A percentile compares a stretch with the other conserved stretches of the same genome.
These are phyloP conservation scores for Emmelina monodactyla DNA, from an alignment of 2,888 invertebrate genomes.

Conservation along the genomic window DNA sequence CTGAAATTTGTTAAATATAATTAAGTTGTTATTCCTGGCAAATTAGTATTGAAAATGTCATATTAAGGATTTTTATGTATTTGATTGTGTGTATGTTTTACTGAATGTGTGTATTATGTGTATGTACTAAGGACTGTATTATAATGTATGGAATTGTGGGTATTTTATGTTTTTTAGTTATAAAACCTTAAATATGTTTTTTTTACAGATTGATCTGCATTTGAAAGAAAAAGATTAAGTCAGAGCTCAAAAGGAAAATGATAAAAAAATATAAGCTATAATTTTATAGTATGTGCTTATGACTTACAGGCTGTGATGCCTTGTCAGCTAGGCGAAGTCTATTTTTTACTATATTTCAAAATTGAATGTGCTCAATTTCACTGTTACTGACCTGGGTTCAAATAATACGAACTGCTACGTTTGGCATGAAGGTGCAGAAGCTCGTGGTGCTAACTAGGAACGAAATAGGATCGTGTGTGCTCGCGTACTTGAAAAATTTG, in stretches of 20 bases:
- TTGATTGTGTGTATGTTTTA: too few species aligned
- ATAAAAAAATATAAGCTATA: conserved; percentile 12
- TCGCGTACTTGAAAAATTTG: conserved; percentile 5
- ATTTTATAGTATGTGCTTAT: conserved; percentile 13
- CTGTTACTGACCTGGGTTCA: conserved; percentile 12
- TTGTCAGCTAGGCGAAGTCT: conserved; percentile 17
- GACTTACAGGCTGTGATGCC: conserved; percentile 18
- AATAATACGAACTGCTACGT: not conserved
- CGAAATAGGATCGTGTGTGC: conserved; percentile 7
- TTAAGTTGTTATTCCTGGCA: too few species aligned
- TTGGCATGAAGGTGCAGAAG: conserved; percentile 6
- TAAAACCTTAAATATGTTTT: too few species aligned
- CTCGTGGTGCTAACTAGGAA: conserved; percentile 9
- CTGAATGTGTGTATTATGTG: too few species aligned
- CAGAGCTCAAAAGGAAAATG: conserved; percentile 14
- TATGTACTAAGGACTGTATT: too few species aligned
- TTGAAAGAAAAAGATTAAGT: conserved; percentile 15
- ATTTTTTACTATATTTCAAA: conserved; percentile 19
- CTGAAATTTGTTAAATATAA: too few species aligned
- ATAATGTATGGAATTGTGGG: too few species aligned
- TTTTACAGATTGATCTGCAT: conserved; percentile 13
- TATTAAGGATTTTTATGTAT: too few species aligned
- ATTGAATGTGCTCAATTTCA: conserved; percentile 18
- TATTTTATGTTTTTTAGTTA: too few species aligned
- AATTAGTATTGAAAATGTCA: too few species aligned